Evolutionary conservation across 2,888 invertebrate species (phyloP).

Genomic region (Limenitis camilla): DNA sequence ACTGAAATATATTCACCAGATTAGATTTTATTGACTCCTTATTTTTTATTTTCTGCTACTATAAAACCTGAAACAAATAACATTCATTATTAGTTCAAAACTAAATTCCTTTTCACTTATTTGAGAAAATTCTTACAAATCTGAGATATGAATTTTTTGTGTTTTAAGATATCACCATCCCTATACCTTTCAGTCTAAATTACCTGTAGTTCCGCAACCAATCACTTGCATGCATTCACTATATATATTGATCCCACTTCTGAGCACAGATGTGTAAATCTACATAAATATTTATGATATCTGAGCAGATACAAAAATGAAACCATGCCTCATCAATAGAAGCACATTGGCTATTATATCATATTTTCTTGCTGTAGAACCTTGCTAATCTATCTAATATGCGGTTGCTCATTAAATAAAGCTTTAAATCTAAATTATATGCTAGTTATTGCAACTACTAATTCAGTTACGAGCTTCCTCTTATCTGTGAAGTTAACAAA

Average conservation of each 20-base stretch:
- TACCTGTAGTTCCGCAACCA: neutral
- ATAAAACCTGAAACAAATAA: too few species aligned
- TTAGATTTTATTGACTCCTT: too few species aligned
- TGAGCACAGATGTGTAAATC: constrained; percentile 62
- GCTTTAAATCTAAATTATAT: constrained; percentile 6
- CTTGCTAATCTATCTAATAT: constrained; percentile 30
- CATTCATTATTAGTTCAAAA: too few species aligned
- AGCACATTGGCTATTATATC: constrained; percentile 51
- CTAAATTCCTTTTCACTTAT: too few species aligned
- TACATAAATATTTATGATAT: constrained; percentile 36
- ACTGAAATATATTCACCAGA: too few species aligned
- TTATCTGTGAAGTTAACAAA: too few species aligned
- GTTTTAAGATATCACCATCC: too few species aligned
- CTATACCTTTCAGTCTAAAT: too few species aligned
- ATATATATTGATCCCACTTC: constrained; percentile 23
- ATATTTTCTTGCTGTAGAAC: constrained; percentile 42
- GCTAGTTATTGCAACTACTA: neutral
- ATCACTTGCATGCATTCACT: constrained; percentile 30
- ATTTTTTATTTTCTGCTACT: too few species aligned
- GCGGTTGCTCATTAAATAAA: constrained; percentile 8
- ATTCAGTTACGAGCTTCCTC: too few species aligned
- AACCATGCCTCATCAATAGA: constrained; percentile 62
- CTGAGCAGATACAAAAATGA: constrained; percentile 12
- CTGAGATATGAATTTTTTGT: too few species aligned
- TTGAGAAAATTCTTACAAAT: too few species aligned